These are phyloP conservation scores for Epinephelus lanceolatus DNA, from an alignment of 2,113 vertebrate genomes.

Conservation along the genomic window DNA sequence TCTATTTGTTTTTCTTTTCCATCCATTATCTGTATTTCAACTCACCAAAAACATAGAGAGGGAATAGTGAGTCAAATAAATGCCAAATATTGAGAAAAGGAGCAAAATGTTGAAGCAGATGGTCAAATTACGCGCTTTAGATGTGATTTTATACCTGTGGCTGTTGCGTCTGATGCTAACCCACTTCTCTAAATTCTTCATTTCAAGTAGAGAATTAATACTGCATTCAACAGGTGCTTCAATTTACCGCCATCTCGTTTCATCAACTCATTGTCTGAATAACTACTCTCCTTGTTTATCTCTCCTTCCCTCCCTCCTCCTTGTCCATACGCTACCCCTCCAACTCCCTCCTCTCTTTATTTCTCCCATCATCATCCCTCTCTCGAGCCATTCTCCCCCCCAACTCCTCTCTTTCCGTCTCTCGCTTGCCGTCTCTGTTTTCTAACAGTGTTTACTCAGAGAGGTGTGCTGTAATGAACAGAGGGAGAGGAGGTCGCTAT, in stretches of 20 bases:
- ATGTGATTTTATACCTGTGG: background rate
- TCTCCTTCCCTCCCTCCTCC: constrained; percentile 7
- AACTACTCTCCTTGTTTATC: constrained; percentile 21
- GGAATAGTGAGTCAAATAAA: background rate
- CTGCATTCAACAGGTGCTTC: constrained; percentile 45
- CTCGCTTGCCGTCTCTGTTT: constrained; percentile 58
- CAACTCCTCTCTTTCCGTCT: constrained; percentile 19
- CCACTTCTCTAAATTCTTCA: background rate
- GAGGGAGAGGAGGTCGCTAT: constrained; percentile 46
- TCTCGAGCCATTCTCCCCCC: constrained; percentile 28
- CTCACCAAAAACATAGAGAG: too few relatives aligned
- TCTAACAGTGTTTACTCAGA: constrained; percentile 72
- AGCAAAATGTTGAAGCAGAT: background rate
- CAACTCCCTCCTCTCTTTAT: constrained; percentile 16
- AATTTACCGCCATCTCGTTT: constrained; percentile 22
- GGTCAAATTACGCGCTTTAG: background rate
- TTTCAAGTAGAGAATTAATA: background rate
- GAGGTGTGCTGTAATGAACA: constrained; percentile 57
- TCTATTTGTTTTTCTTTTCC: constrained; percentile 19
- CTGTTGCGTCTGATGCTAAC: background rate
- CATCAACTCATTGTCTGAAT: constrained; percentile 23
- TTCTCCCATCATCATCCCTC: constrained; percentile 37
- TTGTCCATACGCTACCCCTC: constrained; percentile 11
- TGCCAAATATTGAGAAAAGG: background rate
- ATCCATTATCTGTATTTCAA: background rate